Conservation (phyloP, 2,113 vertebrate species). For the Butorides virescens region DNA sequence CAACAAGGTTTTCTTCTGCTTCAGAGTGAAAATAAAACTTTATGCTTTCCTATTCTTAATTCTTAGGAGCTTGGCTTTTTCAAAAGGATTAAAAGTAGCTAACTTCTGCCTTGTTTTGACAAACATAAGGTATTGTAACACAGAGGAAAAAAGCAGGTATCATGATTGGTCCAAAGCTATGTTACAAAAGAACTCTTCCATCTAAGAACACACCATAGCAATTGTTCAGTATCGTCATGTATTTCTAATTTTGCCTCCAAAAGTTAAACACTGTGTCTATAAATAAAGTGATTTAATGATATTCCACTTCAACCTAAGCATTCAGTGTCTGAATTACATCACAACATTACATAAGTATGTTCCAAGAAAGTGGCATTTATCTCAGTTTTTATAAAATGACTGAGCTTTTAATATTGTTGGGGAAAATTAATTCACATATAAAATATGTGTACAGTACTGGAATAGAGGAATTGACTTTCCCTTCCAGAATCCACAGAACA, state of each 20-base stretch:
- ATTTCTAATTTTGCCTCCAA: background rate
- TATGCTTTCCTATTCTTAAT: background rate
- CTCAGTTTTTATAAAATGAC: background rate
- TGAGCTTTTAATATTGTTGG: background rate
- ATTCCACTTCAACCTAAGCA: background rate
- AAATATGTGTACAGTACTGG: background rate
- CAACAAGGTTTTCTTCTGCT: background rate
- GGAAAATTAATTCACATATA: background rate
- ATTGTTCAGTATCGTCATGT: background rate
- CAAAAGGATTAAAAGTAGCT: background rate
- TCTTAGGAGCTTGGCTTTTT: background rate
- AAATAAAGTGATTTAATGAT: background rate
- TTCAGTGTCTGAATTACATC: background rate
- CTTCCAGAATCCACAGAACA: background rate
- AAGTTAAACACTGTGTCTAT: background rate
- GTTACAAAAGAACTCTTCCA: background rate
- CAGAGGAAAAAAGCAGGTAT: background rate
- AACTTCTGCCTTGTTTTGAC: background rate
- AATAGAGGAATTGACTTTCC: background rate
- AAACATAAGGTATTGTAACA: background rate
- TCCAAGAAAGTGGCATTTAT: background rate
- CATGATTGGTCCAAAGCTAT: background rate
- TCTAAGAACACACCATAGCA: background rate
- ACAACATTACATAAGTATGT: background rate
- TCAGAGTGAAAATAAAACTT: background rate